Evolutionary conservation across 2,888 invertebrate species (phyloP).

Genomic region (Ethmia dodecea): DNA sequence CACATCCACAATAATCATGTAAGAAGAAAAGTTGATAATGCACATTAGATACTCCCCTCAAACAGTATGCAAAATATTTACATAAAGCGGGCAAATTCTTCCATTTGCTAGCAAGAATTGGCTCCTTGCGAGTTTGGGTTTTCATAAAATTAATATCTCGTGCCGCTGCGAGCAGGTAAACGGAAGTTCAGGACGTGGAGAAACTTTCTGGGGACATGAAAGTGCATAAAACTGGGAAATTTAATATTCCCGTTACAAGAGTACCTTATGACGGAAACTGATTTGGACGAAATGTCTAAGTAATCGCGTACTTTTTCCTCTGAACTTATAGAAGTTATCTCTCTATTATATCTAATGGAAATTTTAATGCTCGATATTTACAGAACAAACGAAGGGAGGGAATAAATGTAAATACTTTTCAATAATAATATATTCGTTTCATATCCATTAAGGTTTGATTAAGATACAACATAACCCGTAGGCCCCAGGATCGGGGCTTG

Average conservation of each 20-base stretch:
- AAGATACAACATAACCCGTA: too few species aligned
- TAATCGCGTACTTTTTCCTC: background rate
- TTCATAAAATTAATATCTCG: slow-evolving; percentile 62
- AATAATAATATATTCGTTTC: too few species aligned
- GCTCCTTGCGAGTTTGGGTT: slow-evolving; percentile 37
- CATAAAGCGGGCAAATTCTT: slow-evolving; percentile 31
- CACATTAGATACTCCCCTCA: too few species aligned
- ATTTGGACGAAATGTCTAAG: slow-evolving; percentile 9
- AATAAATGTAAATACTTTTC: too few species aligned
- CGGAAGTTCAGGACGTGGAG: slow-evolving; percentile 46
- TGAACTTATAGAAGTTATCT: too few species aligned
- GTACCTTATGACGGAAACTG: slow-evolving; percentile 10
- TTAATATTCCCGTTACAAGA: slow-evolving; percentile 51
- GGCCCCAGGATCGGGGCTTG: too few species aligned
- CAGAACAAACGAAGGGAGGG: too few species aligned
- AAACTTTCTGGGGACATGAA: slow-evolving; percentile 59
- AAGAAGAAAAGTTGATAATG: too few species aligned
- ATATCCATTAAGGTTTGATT: too few species aligned
- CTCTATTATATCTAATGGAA: too few species aligned
- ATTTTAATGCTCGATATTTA: too few species aligned
- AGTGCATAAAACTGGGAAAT: slow-evolving; percentile 56
- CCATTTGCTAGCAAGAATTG: slow-evolving; percentile 40
- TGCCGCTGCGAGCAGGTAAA: slow-evolving; percentile 40
- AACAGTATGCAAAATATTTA: slow-evolving; percentile 16
- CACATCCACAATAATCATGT: too few species aligned